Evolutionary conservation across 2,797 vertebrate species (phyloP), one percentile per base, ranked within the genome.

Genomic region (Paguma larvata): DNA sequence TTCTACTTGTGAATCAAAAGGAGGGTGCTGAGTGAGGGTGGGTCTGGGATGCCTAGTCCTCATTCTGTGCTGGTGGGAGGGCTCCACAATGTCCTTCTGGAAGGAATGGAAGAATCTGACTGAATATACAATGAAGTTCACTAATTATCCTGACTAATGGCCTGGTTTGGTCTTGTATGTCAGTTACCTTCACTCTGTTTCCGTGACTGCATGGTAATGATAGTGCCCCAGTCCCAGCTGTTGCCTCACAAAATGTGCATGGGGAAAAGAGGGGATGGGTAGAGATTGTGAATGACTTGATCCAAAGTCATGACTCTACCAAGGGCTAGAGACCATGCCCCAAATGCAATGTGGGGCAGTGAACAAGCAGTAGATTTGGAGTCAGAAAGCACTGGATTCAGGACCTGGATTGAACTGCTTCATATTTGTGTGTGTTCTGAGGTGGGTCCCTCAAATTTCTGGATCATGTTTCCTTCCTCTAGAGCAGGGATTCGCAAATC

Each of bases 401-500:
- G 32, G 30, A 72, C 34, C 70, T 83, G 48, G 25, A 18, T 30
- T 75, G 30, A 14, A n/a, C 84, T n/a, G 38, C 16, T 48, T 46
- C 32, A 79, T 51, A 75, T 68, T 48, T 95, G 32, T 86, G 30
- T 30, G 78, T 75, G 27, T 85, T 96, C 78, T 82, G 34, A 90
- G 44, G 44, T 18, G 62, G 44, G 11, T 62, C 14, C 38, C 19
- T 77, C 56, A n/a, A 84, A 65, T 86, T 89, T 91, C 65, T 34
- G 38, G 67, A 92, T 32, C 44, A 46, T 41, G 16, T 34, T 78
- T 95, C 83, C 56, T 82, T 89, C 34, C 44, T 84, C 4, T 53
- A 91, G 63, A 94, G 56, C 16, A 85, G 62, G 12, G 44, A 21
- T 79, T 53, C 30, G 34, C 38, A 77, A 89, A 79, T 72, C 10